A percentile compares a stretch with the other conserved stretches of the same genome.
phyloP scores from a whole-genome alignment of 2,113 vertebrate genomes.

The Axis porcinus region DNA sequence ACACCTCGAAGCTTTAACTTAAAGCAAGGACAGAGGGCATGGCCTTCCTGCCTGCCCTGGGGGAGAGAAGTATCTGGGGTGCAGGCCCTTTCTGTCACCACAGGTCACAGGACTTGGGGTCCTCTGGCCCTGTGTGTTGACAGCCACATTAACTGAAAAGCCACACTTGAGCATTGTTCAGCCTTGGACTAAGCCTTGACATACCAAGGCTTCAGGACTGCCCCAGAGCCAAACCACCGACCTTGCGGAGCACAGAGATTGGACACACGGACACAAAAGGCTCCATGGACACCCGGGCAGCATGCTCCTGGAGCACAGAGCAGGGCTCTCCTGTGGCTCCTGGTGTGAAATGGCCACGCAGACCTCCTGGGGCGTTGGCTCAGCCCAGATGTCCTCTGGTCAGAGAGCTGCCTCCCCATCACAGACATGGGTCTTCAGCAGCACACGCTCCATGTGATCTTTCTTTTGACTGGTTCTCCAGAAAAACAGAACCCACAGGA shows the following conservation, averaged over 20 bases:
- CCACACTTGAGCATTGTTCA: background rate
- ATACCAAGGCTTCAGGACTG: background rate
- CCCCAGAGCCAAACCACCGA: background rate
- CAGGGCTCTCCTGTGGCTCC: background rate
- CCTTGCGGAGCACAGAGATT: background rate
- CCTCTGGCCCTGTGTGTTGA: accelerated
- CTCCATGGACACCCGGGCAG: background rate
- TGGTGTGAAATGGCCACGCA: background rate
- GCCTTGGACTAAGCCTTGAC: background rate
- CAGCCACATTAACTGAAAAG: background rate
- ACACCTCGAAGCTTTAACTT: background rate
- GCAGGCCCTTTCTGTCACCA: background rate
- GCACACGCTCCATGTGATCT: background rate
- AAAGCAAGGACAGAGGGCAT: background rate
- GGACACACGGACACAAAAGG: background rate
- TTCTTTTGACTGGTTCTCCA: background rate
- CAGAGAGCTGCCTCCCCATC: background rate
- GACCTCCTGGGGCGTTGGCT: background rate
- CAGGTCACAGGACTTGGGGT: background rate
- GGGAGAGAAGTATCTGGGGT: too few relatives aligned
- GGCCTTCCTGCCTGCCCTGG: background rate
- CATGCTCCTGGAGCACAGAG: background rate
- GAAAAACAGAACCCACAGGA: background rate
- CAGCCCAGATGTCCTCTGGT: background rate
- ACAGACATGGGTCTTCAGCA: background rate